phyloP scores from a whole-genome alignment of 2,113 vertebrate species.

The Pandion haliaetus region DNA sequence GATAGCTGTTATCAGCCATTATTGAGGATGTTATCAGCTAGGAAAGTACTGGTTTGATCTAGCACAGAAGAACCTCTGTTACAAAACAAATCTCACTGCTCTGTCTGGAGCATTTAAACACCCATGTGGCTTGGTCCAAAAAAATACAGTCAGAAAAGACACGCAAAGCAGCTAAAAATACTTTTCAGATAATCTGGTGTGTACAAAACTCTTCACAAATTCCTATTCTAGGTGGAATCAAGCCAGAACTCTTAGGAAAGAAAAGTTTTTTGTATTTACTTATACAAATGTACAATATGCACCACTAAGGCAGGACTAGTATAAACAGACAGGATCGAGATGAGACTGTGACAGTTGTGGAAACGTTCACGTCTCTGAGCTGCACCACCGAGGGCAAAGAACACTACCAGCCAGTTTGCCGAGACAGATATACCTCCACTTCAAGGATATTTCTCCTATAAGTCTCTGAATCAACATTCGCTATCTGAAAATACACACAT shows the following conservation, averaged over 20 bases:
- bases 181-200: neutral
- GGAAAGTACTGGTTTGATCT: neutral
- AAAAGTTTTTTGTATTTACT: neutral
- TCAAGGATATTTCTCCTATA: neutral
- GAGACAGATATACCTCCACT: neutral
- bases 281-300: neutral
- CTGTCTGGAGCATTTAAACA: neutral
- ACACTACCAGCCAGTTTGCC: accelerated
- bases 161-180: neutral
- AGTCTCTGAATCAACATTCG: neutral
- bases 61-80: neutral
- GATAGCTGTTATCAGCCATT: neutral
- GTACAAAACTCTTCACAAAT: neutral
- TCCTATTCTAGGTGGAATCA: neutral
- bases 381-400: neutral
- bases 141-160: neutral
- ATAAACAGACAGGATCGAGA: neutral
- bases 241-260: neutral
- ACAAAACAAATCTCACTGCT: neutral
- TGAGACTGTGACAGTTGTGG: neutral
- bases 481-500: neutral
- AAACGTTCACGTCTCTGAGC: neutral
- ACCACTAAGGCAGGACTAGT: neutral
- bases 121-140: neutral
- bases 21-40: neutral